Percentiles rank a stretch among this genome's conserved stretches.
Evolutionary conservation across 2,797 vertebrate species (phyloP).

Genomic region (Trachops cirrhosus): DNA sequence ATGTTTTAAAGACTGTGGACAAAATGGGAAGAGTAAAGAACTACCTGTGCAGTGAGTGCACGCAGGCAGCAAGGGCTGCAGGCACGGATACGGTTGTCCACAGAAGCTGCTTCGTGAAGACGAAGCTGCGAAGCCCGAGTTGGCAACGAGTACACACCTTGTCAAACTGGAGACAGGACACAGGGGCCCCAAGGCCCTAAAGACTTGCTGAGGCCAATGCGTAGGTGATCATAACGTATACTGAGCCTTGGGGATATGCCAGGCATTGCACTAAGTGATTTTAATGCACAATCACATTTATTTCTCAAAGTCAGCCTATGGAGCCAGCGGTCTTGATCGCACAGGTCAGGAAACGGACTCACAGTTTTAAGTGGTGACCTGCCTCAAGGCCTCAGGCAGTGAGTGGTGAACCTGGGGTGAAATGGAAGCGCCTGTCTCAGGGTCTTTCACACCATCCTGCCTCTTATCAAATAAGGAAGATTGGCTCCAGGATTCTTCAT

Average conservation of each 20-base stretch:
- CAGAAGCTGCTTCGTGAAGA: not conserved
- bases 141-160: not conserved
- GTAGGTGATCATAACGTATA: not conserved
- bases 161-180: not conserved
- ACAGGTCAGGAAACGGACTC: not conserved
- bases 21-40: not conserved
- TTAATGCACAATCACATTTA: not conserved
- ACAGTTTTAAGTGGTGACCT: not conserved
- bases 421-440: not conserved
- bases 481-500: not conserved
- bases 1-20: not conserved
- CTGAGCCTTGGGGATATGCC: not conserved
- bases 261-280: not conserved
- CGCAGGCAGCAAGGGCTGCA: fast-evolving
- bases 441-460: not conserved
- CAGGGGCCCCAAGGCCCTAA: not conserved
- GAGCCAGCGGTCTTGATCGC: not conserved
- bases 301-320: not conserved
- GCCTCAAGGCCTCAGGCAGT: not conserved
- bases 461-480: not conserved
- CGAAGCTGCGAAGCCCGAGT: not conserved
- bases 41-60: not conserved
- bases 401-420: not conserved
- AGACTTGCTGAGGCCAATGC: not conserved
- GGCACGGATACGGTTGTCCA: fast-evolving